Evolutionary conservation across 2,797 vertebrate genomes (phyloP), one percentile per base, ranked within the genome.

Genomic region (Epinephelus awoara): DNA sequence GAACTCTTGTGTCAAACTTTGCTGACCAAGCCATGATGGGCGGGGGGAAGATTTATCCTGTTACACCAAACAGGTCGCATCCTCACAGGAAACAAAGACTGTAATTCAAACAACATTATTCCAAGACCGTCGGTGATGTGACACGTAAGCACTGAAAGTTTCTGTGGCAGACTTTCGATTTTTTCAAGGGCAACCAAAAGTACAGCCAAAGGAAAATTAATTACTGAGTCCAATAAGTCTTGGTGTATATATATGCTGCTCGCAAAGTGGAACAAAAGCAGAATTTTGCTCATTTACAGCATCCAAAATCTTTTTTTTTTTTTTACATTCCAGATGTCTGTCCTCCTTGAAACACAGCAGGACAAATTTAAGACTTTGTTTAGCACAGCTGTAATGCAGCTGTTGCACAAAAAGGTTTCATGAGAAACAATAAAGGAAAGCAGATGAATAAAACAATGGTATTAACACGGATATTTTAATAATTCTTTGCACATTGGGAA

Each of bases 1-100:
- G 89, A 94, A 94, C 88, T 90, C 42, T 58, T 63, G 80, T 85
- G 71, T 85, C 67, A 88, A 89, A 90, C 82, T 89, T 84, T 91
- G 87, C 83, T 85, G 85, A 88, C 81, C 50, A 34, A 75, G 72
- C 42, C 12, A 17, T 25, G 52, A 59, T 67, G 75, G 82, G 83
- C 1, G 67, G 65, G 59, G 75, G 55, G 78, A 72, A 72, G 83
- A 77, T 88, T 92, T 83, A 88, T 90, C 77, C 80, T 79, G 77
- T 54, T 51, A 19, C 15, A 78, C 51, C 8, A 4, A 56, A 72
- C 25, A 40, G 38, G 54, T 57, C 14, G 27, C 83, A 85, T 91
- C 81, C 91, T 82, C 75, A 82, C 77, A 74, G 85, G 83, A 92
- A 91, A 86, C 63, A 55, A 58, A 62, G 67, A 29, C 64, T 56